These are phyloP conservation scores for Ypsolopha scabrella DNA, from an alignment of 2,888 invertebrate species.

Conservation along the genomic window DNA sequence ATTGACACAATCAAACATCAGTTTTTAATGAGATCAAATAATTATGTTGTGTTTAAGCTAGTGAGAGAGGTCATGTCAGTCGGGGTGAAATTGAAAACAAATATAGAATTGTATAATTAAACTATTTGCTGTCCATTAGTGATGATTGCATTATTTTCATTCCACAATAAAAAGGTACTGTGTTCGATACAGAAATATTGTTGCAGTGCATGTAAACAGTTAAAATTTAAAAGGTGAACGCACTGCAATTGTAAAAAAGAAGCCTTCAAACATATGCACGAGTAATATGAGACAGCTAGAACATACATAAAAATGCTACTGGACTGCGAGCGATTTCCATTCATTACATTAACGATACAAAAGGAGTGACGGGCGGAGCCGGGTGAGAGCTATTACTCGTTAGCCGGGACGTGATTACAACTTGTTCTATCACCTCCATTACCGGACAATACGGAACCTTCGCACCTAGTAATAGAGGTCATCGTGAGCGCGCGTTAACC, in stretches of 20 bases:
- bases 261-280: neutral
- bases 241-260: neutral
- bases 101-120: no score
- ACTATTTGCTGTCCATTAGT: no score
- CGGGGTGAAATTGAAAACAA: no score
- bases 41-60: no score
- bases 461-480: neutral
- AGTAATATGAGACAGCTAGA: neutral
- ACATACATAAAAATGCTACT: neutral
- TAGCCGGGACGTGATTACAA: neutral
- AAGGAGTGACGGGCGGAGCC: neutral
- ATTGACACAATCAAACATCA: no score
- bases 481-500: neutral
- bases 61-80: no score
- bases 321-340: neutral
- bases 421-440: neutral
- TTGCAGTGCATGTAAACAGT: no score
- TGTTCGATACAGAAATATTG: no score
- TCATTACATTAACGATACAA: neutral
- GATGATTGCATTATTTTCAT: no score
- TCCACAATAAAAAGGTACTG: no score
- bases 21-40: no score
- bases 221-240: neutral
- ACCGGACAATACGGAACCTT: no score
- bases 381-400: neutral